Conservation (phyloP, 1,140 invertebrate genomes). For the Delia radicum region DNA sequence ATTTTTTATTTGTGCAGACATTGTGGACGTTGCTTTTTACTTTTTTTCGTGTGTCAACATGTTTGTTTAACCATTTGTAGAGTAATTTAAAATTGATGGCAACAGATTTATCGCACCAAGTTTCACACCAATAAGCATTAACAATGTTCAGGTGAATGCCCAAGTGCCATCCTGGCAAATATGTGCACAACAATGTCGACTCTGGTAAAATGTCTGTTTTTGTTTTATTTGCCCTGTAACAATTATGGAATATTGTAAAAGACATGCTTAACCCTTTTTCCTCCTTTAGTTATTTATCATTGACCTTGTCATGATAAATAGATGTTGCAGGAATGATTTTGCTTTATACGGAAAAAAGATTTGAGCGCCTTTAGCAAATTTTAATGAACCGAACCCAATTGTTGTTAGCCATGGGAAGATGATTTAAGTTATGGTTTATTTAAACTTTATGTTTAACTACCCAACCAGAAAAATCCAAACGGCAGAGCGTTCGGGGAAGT, state of each 20-base stretch:
- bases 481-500: no score
- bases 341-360: no score
- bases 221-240: background rate
- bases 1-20: background rate
- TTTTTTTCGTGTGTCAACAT: background rate
- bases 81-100: slow-evolving; percentile 19
- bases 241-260: background rate
- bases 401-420: no score
- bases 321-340: no score
- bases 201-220: background rate
- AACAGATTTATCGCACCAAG: slow-evolving; percentile 8
- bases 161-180: background rate
- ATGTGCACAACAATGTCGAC: no score
- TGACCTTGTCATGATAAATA: slow-evolving; percentile 4
- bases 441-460: no score
- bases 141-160: slow-evolving; percentile 13
- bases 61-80: slow-evolving; percentile 15
- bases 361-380: no score
- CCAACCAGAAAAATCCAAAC: no score
- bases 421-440: no score
- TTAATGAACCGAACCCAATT: no score
- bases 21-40: no score
- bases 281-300: background rate
- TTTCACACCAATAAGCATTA: slow-evolving; percentile 22
- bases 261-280: background rate